These are phyloP conservation scores for Pelosia muscerda DNA, from an alignment of 2,888 invertebrate species.

Conservation along the genomic window DNA sequence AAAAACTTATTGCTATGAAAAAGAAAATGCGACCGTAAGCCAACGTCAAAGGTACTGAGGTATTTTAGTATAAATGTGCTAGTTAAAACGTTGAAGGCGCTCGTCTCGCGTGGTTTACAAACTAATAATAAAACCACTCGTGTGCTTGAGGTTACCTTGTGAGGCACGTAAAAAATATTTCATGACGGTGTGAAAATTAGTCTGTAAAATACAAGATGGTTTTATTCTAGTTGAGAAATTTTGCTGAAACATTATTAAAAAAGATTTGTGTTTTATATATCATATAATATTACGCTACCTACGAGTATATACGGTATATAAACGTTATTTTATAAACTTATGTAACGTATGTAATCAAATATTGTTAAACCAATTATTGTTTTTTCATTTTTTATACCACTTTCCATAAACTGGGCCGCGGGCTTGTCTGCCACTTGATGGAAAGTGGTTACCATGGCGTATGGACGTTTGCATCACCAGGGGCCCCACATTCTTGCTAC, in stretches of 20 bases:
- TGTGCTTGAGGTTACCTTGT: constrained; percentile 9
- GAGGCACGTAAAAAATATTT: constrained; percentile 8
- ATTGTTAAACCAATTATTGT: too few species aligned
- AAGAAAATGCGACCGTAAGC: neutral
- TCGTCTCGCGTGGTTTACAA: constrained; percentile 17
- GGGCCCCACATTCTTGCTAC: too few species aligned
- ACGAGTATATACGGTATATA: too few species aligned
- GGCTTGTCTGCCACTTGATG: too few species aligned
- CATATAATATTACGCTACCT: too few species aligned
- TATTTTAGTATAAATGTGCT: constrained; percentile 13
- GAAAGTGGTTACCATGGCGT: too few species aligned
- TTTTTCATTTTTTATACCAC: too few species aligned
- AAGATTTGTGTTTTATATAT: too few species aligned
- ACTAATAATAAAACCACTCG: constrained; percentile 21
- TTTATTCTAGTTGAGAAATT: neutral
- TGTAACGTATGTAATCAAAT: too few species aligned
- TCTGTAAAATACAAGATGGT: neutral
- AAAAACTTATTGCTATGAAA: neutral
- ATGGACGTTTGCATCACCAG: too few species aligned
- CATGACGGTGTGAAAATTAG: neutral
- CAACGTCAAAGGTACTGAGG: neutral
- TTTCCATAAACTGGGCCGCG: too few species aligned
- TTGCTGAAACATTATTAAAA: neutral
- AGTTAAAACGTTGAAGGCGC: constrained; percentile 10
- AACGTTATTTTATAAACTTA: neutral